Conservation (phyloP, 2,888 invertebrate genomes). For the Scrobipalpa atriplicella region DNA sequence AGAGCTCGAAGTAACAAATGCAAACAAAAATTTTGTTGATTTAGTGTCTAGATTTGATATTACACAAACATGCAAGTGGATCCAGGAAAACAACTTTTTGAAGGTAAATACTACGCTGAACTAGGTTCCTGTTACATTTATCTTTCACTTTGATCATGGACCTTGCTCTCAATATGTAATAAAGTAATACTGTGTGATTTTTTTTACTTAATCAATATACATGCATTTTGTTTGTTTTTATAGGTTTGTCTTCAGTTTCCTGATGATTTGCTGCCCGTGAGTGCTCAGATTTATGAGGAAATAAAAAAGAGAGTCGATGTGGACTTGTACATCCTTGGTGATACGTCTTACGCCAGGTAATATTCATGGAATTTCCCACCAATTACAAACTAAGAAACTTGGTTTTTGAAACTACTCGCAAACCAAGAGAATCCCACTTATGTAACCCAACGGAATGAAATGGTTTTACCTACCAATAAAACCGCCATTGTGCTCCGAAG, state of each 20-base stretch:
- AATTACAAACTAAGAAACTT: neutral
- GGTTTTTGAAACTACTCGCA: neutral
- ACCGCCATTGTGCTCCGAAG: too few species aligned
- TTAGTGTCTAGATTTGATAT: constrained; percentile 82
- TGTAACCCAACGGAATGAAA: neutral
- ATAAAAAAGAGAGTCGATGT: constrained; percentile 68
- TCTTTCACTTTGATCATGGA: neutral
- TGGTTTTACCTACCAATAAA: too few species aligned
- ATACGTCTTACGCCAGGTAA: constrained; percentile 94
- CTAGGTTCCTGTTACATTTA: neutral
- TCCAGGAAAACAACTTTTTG: constrained; percentile 83
- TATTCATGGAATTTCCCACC: neutral
- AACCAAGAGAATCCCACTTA: neutral
- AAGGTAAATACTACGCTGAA: constrained; percentile 78
- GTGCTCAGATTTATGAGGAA: constrained; percentile 85
- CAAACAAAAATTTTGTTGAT: constrained; percentile 51
- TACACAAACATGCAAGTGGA: constrained; percentile 86
- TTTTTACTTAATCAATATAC: neutral
- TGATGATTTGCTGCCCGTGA: constrained; percentile 88
- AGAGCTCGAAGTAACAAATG: constrained; percentile 54
- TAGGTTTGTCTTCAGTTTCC: constrained; percentile 97
- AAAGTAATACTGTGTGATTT: neutral
- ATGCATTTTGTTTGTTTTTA: constrained; percentile 31
- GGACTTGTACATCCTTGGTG: constrained; percentile 91
- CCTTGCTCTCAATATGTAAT: neutral